These are phyloP conservation scores for Pogonophryne albipinna DNA, from an alignment of 2,797 vertebrate genomes.

Conservation along the genomic window DNA sequence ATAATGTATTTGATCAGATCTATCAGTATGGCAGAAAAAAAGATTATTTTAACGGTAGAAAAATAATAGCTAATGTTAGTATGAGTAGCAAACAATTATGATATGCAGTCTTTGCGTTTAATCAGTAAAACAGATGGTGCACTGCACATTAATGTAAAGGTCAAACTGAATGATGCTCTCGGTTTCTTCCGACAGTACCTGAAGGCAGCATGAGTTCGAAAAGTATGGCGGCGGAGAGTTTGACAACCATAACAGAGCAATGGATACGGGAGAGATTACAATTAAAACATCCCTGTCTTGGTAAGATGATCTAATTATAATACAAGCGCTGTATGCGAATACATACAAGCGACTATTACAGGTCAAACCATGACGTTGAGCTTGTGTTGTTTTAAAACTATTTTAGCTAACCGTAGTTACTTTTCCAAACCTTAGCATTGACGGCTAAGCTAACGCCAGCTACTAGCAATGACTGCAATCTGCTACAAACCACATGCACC, in stretches of 20 bases:
- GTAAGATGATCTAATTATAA: conserved; percentile 56
- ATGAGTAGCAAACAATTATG: too few species aligned
- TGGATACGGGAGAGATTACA: conserved; percentile 83
- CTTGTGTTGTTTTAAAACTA: background rate
- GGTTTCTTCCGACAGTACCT: background rate
- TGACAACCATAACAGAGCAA: conserved; percentile 80
- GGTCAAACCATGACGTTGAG: background rate
- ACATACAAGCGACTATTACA: background rate
- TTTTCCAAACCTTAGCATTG: background rate
- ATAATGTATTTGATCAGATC: too few species aligned
- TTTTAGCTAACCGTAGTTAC: background rate
- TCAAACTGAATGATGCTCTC: fast-evolving
- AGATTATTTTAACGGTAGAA: background rate
- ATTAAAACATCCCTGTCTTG: conserved; percentile 76
- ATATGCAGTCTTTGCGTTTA: background rate
- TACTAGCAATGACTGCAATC: conserved; percentile 1
- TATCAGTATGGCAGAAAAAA: background rate
- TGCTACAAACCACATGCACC: background rate
- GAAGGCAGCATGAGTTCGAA: conserved; percentile 72
- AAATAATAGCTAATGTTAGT: background rate
- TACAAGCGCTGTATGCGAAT: background rate
- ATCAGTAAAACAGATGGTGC: background rate
- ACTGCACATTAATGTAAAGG: background rate
- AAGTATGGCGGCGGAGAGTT: conserved; percentile 82
- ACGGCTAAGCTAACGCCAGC: conserved; percentile 47